Base-by-base conservation (phyloP, 2,113 vertebrate species). In the Hyla sarda region DNA sequence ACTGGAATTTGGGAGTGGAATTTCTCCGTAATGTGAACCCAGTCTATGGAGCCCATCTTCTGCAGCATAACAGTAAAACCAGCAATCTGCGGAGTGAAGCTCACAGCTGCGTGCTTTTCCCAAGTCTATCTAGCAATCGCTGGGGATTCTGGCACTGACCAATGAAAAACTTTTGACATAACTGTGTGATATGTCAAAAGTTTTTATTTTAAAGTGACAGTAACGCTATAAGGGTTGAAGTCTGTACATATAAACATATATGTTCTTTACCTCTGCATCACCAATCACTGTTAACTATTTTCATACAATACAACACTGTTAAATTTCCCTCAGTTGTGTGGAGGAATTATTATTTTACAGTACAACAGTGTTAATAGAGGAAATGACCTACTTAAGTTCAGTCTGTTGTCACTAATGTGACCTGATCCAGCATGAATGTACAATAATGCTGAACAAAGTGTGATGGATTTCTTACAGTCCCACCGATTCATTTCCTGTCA, bases 401-500 rank as follows among this genome's bases (percentile, higher is more conserved):
- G 77, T 82, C 67, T 87, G 50, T 41, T 74, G 85, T 87, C 73
- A 87, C 77, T 87, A 87, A 87, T 87, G 78, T 30, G 85, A 87
- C 37, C 67, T 87, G 85, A 77, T 82, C 78, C 37, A 74, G 81
- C 85, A 56, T 82, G 85, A 79, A 74, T 82, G 16, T 81, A 73
- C 77, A 87, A 87, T 62, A 82, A 74, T 82, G 82, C 47, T 58
- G 71, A 67, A 37, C 75, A 86, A 82, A 82, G 77, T 82, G 67
- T 87, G 67, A 62, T 74, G 37, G 72, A 85, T 80, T 45, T 65
- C 81, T 90, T 88, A 90, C 89, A 88, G 89, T 88, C 84, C 88
- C 89, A 85, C 88, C 89, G 82, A 89, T 93, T 92, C 91, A 92
- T 88, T 87, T 88, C 79, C 56, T 90, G 89, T 90, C 91, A 93